Base-by-base conservation (phyloP, 30 jellyfish, hydroid and myxozoan species). In the Mastigias papua region DNA sequence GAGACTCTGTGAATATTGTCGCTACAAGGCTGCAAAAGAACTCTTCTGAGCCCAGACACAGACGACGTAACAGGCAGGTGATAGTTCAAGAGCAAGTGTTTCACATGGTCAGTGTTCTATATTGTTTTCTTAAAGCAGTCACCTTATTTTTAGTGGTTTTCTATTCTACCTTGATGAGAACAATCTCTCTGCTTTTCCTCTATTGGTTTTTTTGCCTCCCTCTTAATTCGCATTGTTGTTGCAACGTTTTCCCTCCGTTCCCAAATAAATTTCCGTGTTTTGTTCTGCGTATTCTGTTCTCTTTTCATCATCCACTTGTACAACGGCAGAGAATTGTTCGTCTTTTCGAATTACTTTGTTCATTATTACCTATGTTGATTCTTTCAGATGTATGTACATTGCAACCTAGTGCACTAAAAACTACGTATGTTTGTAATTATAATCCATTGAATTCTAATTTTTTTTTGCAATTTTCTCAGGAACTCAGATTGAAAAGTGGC, bases 71-170 rank as follows among this genome's bases (percentile, higher is more conserved):
- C n/a, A 50, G 49, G 42, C 69, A 54, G 64, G 31, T 77, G 0
- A 30, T 31, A 4, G 70, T 68, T n/a, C 86, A 80, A 30, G 98
- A 91, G 69, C 93, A 91, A 10, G 67, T 70, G 27, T 91, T 91
- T 63, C 87, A 73, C 48, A 86, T 91, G 98, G 98, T 91, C 54
- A 33, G 89, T 34, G 0, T 30, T 61, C 15, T 48, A 11, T 51
- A 5, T 51, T 5, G 27, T 51, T 23, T 5, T 51, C 27, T n/a
- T n/a, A n/a, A n/a, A n/a, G n/a, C n/a, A n/a, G n/a, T n/a, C n/a
- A n/a, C n/a, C n/a, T n/a, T n/a, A n/a, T n/a, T n/a, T n/a, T 23
- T 2, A 1, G 16, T 5, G 16, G 16, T 23, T 51, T 10, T 23
- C 17, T 51, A 9, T 13, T 51, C 17, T 51, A 51, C 2, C 2